Conservation (phyloP, 2,888 invertebrate species). For the Tineola bisselliella region DNA sequence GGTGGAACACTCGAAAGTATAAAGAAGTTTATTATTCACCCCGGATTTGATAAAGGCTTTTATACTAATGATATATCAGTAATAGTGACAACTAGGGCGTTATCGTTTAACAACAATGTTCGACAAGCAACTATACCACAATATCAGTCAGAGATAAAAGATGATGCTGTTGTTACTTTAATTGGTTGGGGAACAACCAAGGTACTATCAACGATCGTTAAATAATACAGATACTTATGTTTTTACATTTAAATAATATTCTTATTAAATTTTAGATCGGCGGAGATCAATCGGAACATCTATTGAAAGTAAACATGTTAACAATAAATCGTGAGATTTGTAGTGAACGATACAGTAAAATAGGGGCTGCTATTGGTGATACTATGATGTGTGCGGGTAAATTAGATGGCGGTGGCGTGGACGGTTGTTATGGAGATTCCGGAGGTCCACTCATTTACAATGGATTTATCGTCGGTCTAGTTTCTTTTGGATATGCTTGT, state of each 20-base stretch:
- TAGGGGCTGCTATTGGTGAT: slow-evolving; percentile 40
- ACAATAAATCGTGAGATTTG: slow-evolving; percentile 41
- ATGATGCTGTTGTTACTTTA: slow-evolving; percentile 37
- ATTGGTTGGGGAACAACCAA: slow-evolving; percentile 53
- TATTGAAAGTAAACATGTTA: slow-evolving; percentile 40
- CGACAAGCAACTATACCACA: slow-evolving; percentile 48
- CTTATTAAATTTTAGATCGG: slow-evolving; percentile 31
- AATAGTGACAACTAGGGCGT: slow-evolving; percentile 33
- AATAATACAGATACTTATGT: neutral
- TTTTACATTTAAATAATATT: neutral
- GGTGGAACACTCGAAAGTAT: slow-evolving; percentile 43
- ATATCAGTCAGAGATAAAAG: slow-evolving; percentile 35
- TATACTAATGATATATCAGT: slow-evolving; percentile 51
- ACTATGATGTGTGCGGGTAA: slow-evolving; percentile 56
- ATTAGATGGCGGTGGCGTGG: slow-evolving; percentile 43
- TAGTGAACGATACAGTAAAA: slow-evolving; percentile 35
- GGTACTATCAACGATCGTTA: slow-evolving; percentile 27
- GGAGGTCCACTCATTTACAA: slow-evolving; percentile 55
- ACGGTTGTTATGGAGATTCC: slow-evolving; percentile 57
- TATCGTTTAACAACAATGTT: slow-evolving; percentile 35
- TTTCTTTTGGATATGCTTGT: slow-evolving; percentile 55
- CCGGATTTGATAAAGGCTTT: slow-evolving; percentile 39
- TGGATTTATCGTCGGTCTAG: slow-evolving; percentile 50
- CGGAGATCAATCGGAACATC: slow-evolving; percentile 45
- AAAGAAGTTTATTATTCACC: slow-evolving; percentile 41